Evolutionary conservation across 2,797 vertebrate genomes (phyloP), one percentile per base, ranked within the genome.

Genomic region (Anguilla obscura): DNA sequence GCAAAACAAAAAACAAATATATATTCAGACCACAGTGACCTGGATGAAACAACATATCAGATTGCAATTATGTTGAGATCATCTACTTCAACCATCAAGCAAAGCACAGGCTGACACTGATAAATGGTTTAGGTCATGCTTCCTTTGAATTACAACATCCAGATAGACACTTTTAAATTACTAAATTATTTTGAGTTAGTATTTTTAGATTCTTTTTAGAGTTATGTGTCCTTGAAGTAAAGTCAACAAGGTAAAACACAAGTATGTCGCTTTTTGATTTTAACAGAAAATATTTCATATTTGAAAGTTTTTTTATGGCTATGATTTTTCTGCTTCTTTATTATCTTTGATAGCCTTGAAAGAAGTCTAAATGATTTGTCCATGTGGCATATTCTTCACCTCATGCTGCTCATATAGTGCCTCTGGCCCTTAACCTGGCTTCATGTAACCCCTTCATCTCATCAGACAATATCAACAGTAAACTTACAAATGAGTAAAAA

Each of bases 191-290:
- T 56, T 56, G 14, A 66, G 24, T 27, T 6, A 52, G 63, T n/a
- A 66, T n/a, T 27, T n/a, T 66, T 66, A n/a, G 58, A 48, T 50
- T 21, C 21, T 48, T 24, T 24, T 74, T 30, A 33, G 71, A 12
- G 71, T 16, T 36, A 36, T 36, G 18, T 74, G 71, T 36, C 71
- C 30, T 74, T 30, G 71, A 36, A 21, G 12, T 74, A 36, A 36
- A 74, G 5, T 0, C 66, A 71, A 74, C 27, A 33, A 36, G 71
- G 71, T 30, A 74, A 74, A 74, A 74, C 71, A 6, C 27, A 1
- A 12, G 86, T 66, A 84, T 90, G 85, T 87, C 58, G 88, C 85
- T 58, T 40, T 40, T 36, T 30, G 69, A 87, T 56, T 24, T 89
- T 86, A 86, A 86, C 63, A 88, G 85, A 27, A 74, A 71, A 30